These are phyloP conservation scores for Falco cherrug DNA, from an alignment of 2,797 vertebrate species.

Conservation along the genomic window DNA sequence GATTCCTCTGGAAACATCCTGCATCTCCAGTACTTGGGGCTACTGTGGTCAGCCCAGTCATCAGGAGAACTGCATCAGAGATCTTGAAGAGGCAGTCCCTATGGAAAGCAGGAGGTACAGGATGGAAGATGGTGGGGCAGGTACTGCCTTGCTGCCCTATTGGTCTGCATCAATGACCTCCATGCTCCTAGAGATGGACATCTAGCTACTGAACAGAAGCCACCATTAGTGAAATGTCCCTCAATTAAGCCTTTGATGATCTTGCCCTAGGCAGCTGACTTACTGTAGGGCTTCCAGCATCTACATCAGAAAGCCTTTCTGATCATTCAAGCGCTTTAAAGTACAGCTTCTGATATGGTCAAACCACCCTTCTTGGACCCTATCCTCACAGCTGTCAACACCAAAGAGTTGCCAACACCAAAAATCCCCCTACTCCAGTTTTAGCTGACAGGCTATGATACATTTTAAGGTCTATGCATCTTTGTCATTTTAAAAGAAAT, in stretches of 20 bases:
- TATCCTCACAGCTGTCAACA: not conserved
- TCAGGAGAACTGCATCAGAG: too few species aligned
- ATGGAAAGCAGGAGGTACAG: not conserved
- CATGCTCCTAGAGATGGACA: not conserved
- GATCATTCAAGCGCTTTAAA: too few species aligned
- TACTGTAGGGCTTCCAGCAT: not conserved
- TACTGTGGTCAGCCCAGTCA: not conserved
- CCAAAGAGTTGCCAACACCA: not conserved
- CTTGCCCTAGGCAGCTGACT: not conserved
- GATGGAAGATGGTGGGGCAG: not conserved
- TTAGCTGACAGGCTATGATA: not conserved
- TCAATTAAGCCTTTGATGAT: not conserved
- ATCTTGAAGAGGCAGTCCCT: not conserved
- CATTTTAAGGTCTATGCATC: not conserved
- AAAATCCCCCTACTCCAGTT: not conserved
- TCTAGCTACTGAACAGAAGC: not conserved
- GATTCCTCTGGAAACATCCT: not conserved
- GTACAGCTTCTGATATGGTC: not conserved
- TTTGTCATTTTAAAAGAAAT: not conserved
- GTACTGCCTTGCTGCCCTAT: not conserved
- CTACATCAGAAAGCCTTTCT: not conserved
- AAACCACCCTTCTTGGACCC: not conserved
- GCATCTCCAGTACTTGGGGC: not conserved
- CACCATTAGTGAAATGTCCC: not conserved
- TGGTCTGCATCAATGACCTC: not conserved